Percentiles rank a stretch among this genome's conserved stretches.
These are phyloP conservation scores for Vulpes lagopus DNA, from an alignment of 2,113 vertebrate species.

Conservation along the genomic window DNA sequence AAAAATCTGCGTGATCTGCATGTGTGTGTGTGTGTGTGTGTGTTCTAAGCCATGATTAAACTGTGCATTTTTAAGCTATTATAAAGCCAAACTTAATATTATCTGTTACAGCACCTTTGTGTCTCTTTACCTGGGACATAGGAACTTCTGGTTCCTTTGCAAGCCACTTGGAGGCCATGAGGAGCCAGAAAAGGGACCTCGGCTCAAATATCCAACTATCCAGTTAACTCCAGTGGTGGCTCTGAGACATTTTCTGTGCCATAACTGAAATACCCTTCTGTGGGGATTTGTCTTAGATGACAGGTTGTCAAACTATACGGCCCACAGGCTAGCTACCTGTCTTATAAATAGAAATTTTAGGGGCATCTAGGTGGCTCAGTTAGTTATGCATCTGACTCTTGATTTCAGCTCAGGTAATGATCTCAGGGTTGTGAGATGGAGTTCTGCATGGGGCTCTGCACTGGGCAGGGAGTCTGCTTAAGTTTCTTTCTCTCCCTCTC, in stretches of 20 bases:
- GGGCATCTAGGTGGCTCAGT: not conserved
- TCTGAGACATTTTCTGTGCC: not conserved
- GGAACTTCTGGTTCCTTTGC: not conserved
- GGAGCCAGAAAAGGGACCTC: not conserved
- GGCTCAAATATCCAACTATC: not conserved
- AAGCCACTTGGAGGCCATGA: not conserved
- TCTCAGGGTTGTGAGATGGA: not conserved
- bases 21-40: not conserved
- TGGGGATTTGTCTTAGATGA: not conserved
- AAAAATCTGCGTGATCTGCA: not conserved
- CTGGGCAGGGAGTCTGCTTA: not conserved
- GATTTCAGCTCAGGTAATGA: not conserved
- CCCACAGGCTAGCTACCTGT: not conserved
- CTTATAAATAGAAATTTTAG: not conserved
- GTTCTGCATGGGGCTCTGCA: not conserved
- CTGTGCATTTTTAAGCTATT: not conserved
- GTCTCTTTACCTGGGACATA: not conserved
- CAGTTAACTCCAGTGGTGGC: not conserved
- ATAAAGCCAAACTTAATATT: not conserved
- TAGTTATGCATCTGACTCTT: not conserved
- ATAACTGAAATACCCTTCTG: not conserved
- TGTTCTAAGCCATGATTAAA: not conserved
- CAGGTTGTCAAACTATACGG: not conserved
- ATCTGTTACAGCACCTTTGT: not conserved
- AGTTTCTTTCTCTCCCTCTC: not conserved